Evolutionary conservation across 2,888 invertebrate species (phyloP), one percentile per base, ranked within the genome.

Genomic region (Cryptosula pallasiana): DNA sequence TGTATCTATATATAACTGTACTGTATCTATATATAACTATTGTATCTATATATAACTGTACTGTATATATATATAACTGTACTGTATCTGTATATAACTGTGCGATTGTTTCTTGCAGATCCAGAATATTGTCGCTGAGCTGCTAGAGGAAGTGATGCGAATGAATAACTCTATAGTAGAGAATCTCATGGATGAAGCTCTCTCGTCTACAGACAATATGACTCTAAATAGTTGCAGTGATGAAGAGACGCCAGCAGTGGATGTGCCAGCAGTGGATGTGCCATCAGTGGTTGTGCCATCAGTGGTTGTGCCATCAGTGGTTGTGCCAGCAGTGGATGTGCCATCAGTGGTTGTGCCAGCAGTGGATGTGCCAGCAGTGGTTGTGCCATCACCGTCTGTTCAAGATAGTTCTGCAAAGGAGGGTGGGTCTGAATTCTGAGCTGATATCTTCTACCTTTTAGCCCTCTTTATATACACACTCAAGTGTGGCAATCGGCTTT

Each of bases 111-210:
- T 25, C n/a, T 63, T 63, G 2, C n/a, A 63, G 63, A 32, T 32
- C 9, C 29, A 63, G n/a, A 63, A 27, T 63, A 63, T 63, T 13
- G 27, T 63, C 13, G 32, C 25, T 13, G 13, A 13, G 9, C n/a
- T 63, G 27, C 63, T 63, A 5, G 63, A 63, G 32, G 63, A 63
- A 32, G 32, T 63, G 13, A 25, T 63, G 29, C 27, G 32, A 5
- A 63, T 63, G 63, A 63, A 63, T 32, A 25, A 27, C 3, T 27
- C 20, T 5, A 63, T 63, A 13, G 63, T 63, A 13, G 63, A 63
- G 63, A 25, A 34, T 34, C 20, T 63, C 13, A 25, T 20, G 13
- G 63, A 63, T 9, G 63, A 63, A 2, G 63, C 29, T 63, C 29
- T 32, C 3, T 20, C 32, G 16, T 20, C 63, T 13, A n/a, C 27